Evolutionary conservation across 2,888 invertebrate species (phyloP), one percentile per base, ranked within the genome.

Genomic region (Ormyrus labotus): DNA sequence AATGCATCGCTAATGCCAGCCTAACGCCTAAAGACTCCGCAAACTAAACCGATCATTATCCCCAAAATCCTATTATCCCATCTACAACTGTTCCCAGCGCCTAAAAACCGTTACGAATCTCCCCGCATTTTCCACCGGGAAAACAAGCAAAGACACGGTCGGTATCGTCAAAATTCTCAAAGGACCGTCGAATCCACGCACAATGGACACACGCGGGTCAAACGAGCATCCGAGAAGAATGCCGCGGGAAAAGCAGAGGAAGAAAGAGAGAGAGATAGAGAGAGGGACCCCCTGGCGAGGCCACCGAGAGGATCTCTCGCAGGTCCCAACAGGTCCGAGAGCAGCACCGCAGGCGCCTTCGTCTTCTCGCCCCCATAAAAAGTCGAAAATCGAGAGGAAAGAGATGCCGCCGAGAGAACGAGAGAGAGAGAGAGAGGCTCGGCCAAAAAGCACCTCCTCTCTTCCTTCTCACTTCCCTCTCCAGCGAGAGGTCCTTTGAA

Each of bases 151-250:
- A 34, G 34, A 34, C 34, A 4, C 34, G 34, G 34, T 2, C 3
- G 3, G 4, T 34, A 34, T 34, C 34, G 34, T 34, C 34, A 34
- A 34, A 34, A 34, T 4, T 4, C 34, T 34, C 34, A 34, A 34
- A 34, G 4, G 34, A 34, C 34, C 34, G 4, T 4, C 34, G 34
- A 34, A 89, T 84, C 88, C 87, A 87, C 86, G 86, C 88, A 88
- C 88, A 89, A 89, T 89, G 88, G 34, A 34, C 34, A 4, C 34
- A 4, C 34, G 4, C 34, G 34, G 34, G 34, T 34, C 34, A 34
- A 34, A 34, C 34, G 85, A 85, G 86, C 86, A 85, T 85, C 84
- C 80, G 84, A 83, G 84, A 83, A 83, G 78, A 81, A 80, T 81
- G 84, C 34, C 82, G 83, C 80, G 83, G 75, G 82, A 80, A 74